These are phyloP conservation scores for Dusona sp. DNA, from an alignment of 2,888 invertebrate genomes.

Conservation along the genomic window DNA sequence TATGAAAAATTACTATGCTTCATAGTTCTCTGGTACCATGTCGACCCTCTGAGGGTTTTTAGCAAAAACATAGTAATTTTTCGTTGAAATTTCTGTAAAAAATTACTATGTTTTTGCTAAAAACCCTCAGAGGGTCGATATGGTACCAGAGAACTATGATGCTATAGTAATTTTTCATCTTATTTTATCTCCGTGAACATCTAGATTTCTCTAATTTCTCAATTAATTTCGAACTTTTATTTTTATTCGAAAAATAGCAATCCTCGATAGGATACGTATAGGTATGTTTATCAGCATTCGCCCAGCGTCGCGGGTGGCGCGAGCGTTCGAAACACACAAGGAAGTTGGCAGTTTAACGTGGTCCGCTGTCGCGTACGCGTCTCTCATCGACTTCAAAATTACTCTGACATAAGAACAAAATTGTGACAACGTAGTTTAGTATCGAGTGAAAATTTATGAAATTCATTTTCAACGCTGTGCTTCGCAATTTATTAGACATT, in stretches of 20 bases:
- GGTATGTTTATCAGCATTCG: constrained; percentile 14
- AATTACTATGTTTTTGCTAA: too few species aligned
- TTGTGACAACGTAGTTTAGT: not conserved
- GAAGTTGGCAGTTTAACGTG: constrained; percentile 74
- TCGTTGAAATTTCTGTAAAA: too few species aligned
- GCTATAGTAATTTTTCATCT: too few species aligned
- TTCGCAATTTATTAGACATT: not conserved
- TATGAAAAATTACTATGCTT: too few species aligned
- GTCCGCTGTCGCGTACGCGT: constrained; percentile 77
- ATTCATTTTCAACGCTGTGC: not conserved
- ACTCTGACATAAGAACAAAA: not conserved
- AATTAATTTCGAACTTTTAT: not conserved
- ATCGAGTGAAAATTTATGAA: not conserved
- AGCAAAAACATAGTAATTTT: too few species aligned
- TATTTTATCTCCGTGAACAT: too few species aligned
- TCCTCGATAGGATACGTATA: not conserved
- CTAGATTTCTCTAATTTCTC: not conserved
- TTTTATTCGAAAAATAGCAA: not conserved
- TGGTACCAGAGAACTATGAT: too few species aligned
- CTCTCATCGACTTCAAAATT: constrained; percentile 60
- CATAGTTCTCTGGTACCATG: too few species aligned
- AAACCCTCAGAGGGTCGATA: too few species aligned
- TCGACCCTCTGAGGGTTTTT: too few species aligned
- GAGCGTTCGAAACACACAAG: constrained; percentile 43
- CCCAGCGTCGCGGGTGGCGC: constrained; percentile 34